phyloP scores from a whole-genome alignment of 1,140 invertebrate genomes.

The Portunus trituberculatus region DNA sequence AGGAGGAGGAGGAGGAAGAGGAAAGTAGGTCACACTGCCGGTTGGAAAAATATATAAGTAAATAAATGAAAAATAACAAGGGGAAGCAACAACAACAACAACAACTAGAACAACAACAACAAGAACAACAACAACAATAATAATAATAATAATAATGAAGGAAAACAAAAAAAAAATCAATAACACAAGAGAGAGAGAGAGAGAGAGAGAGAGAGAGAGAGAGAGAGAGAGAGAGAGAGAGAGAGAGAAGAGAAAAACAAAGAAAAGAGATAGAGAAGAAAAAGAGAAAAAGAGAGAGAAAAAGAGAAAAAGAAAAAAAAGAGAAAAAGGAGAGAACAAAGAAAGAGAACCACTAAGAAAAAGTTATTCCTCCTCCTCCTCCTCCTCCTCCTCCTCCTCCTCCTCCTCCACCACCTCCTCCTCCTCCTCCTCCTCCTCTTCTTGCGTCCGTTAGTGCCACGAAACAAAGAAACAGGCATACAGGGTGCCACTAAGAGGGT shows the following conservation, averaged over 20 bases:
- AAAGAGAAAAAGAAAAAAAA: not conserved
- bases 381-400: too few species aligned
- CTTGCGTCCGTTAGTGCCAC: too few species aligned
- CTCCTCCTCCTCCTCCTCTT: too few species aligned
- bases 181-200: not conserved
- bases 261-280: not conserved
- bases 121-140: too few species aligned
- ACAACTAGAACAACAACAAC: too few species aligned
- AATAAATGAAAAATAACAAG: not conserved
- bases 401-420: too few species aligned
- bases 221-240: not conserved
- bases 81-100: not conserved
- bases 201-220: conserved; percentile 7
- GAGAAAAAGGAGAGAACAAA: not conserved
- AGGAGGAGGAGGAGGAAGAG: not conserved
- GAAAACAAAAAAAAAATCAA: not conserved
- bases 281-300: not conserved
- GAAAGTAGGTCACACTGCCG: not conserved
- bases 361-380: too few species aligned
- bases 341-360: not conserved
- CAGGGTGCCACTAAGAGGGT: not conserved
- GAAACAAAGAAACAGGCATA: not conserved
- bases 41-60: not conserved
- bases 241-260: not conserved
- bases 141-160: not conserved